Evolutionary conservation across 2,797 vertebrate species (phyloP).

Genomic region (Malurus leucopterus): DNA sequence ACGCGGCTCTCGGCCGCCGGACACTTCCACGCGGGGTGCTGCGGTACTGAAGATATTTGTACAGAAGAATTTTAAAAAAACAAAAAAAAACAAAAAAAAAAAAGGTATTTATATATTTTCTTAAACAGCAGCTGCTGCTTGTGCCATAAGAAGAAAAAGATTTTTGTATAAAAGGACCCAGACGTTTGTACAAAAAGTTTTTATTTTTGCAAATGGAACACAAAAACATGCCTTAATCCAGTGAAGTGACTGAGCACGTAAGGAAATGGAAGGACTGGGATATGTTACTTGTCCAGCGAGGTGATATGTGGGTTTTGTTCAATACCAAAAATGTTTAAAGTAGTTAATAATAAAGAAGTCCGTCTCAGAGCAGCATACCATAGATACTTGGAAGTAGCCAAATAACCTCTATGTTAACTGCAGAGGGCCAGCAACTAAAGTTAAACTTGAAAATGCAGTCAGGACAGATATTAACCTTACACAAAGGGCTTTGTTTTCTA

Average conservation of each 20-base stretch:
- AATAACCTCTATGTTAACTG: constrained; percentile 59
- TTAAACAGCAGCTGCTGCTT: constrained; percentile 90
- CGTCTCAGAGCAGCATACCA: constrained; percentile 66
- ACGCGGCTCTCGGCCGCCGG: constrained; percentile 71
- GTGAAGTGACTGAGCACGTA: constrained; percentile 74
- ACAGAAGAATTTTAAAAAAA: constrained; percentile 73
- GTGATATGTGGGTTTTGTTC: constrained; percentile 66
- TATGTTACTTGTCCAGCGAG: constrained; percentile 56
- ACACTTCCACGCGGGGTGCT: constrained; percentile 70
- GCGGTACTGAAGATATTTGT: constrained; percentile 82
- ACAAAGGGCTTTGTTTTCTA: constrained; percentile 70
- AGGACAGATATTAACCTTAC: constrained; percentile 45
- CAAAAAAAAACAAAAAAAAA: background rate
- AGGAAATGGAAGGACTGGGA: constrained; percentile 73
- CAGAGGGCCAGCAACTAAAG: constrained; percentile 50
- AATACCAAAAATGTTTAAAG: constrained; percentile 81
- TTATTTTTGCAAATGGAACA: constrained; percentile 88
- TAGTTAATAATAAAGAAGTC: constrained; percentile 34
- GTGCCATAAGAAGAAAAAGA: constrained; percentile 84
- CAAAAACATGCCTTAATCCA: constrained; percentile 93
- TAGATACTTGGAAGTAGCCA: constrained; percentile 67
- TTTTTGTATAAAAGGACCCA: constrained; percentile 88
- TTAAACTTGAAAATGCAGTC: constrained; percentile 56
- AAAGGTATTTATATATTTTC: constrained; percentile 99
- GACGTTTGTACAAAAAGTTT: constrained; percentile 88